A percentile compares a stretch with the other conserved stretches of the same genome.
Conservation (phyloP, 2,113 vertebrate genomes). For the Talpa occidentalis region DNA sequence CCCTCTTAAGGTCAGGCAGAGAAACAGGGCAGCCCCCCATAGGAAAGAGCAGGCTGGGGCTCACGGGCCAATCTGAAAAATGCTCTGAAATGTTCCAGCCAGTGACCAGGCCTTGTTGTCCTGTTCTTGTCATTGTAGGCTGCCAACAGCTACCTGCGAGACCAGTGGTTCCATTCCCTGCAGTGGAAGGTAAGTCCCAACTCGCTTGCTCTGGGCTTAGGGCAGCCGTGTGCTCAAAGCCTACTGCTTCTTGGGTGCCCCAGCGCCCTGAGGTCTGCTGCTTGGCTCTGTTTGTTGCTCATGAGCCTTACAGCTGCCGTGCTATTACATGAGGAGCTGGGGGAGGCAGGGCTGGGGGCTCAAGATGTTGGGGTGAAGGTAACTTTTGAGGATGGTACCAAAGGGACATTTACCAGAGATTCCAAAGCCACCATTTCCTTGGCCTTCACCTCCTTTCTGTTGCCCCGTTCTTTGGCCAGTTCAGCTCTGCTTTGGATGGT, state of each 20-base stretch:
- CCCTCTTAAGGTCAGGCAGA: neutral
- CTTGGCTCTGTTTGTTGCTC: neutral
- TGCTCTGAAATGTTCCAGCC: neutral
- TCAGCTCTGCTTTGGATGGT: neutral
- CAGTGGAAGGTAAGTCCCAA: constrained; percentile 96
- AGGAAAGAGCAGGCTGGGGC: neutral
- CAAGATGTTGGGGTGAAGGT: neutral
- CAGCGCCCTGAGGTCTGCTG: fast-evolving
- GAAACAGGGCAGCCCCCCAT: neutral
- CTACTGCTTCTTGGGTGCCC: neutral
- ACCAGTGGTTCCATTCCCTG: constrained; percentile 99
- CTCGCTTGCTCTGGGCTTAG: fast-evolving
- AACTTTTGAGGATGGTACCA: neutral
- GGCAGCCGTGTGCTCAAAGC: neutral
- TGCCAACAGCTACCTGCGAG: constrained; percentile 98
- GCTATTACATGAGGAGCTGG: too few species aligned
- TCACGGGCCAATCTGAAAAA: neutral
- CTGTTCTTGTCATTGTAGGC: constrained; percentile 88
- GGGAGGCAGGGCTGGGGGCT: neutral
- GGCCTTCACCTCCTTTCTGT: neutral
- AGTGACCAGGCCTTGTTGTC: neutral
- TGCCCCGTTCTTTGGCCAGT: neutral
- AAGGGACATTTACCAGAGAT: neutral
- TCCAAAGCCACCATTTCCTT: neutral
- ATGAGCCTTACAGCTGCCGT: neutral